Evolutionary conservation across 2,888 invertebrate species (phyloP), one percentile per base, ranked within the genome.

Genomic region (Fragum fragum): DNA sequence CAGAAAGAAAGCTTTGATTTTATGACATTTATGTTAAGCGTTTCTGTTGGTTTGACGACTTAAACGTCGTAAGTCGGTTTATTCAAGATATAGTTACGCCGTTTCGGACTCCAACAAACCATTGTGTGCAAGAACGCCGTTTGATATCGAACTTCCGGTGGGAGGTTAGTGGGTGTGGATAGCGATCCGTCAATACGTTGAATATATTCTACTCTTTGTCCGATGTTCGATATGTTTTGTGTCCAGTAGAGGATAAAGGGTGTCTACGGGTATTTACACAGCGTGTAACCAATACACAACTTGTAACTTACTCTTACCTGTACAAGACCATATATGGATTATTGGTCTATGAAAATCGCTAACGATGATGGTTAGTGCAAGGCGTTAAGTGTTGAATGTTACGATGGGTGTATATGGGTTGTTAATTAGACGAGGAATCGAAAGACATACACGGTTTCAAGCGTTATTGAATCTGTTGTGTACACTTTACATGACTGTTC

Each of bases 381-480:
- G 5, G 14, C n/a, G 47, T n/a, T n/a, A n/a, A n/a, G n/a, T n/a
- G n/a, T n/a, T n/a, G 21, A 5, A 7, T 53, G 18, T 53, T 2
- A 29, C 1, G 18, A 81, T 81, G 81, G 61, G 74, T n/a, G 77
- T 83, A 9, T 75, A 66, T 61, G 47, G 61, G 1, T 63, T 83
- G n/a, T 47, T 80, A 53, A 74, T 80, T n/a, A 68, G 75, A 26
- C 55, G 26, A 18, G 61, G 72, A 68, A 63, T 82, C 23, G 52
- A 77, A 0, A 29, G 28, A 1, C 39, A 32, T 1, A 73, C 75
- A 1, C 26, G 81, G 3, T 52, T 77, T 29, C 79, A 82, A 57
- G 85, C 79, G 1, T 74, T 69, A 47, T 32, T 72, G 42, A 85
- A 85, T 39, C 5, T 79, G 6, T 29, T 78, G 21, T 79, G 79